Conservation (phyloP, 2,888 invertebrate species). For the Chloromyia formosa region DNA sequence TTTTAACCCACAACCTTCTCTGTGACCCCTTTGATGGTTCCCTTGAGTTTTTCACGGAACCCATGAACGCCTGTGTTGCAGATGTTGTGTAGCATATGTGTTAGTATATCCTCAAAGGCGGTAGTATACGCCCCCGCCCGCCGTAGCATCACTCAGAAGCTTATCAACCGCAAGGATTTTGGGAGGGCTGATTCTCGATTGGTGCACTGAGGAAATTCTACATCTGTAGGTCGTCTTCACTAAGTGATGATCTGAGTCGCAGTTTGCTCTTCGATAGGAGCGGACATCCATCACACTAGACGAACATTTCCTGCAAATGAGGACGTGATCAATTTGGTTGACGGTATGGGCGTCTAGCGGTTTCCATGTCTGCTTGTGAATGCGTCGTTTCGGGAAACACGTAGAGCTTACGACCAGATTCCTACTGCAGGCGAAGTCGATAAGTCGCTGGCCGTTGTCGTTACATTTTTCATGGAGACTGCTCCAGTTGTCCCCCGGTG, state of each 20-base stretch:
- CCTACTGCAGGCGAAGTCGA: not conserved
- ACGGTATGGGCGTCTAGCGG: not conserved
- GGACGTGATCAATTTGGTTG: constrained; percentile 3
- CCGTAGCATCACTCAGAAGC: not conserved
- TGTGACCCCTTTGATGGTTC: not conserved
- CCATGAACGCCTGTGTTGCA: not conserved
- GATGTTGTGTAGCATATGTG: not conserved
- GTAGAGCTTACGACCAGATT: not conserved
- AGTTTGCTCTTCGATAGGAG: not conserved
- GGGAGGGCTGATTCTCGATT: not conserved
- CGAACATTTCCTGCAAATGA: not conserved
- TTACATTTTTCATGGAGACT: not conserved
- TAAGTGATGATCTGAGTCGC: not conserved
- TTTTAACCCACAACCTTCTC: not conserved
- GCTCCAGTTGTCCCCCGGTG: not conserved
- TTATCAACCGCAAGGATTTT: not conserved
- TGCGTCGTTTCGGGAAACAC: not conserved
- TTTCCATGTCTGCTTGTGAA: too few species aligned
- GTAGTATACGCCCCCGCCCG: not conserved
- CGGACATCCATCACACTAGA: too few species aligned
- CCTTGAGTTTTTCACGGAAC: not conserved
- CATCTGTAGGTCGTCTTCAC: not conserved
- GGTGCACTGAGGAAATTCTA: not conserved
- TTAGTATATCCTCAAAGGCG: not conserved
- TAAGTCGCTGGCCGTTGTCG: not conserved